phyloP scores from a whole-genome alignment of 2,797 vertebrate species.

The Hydrophis major region DNA sequence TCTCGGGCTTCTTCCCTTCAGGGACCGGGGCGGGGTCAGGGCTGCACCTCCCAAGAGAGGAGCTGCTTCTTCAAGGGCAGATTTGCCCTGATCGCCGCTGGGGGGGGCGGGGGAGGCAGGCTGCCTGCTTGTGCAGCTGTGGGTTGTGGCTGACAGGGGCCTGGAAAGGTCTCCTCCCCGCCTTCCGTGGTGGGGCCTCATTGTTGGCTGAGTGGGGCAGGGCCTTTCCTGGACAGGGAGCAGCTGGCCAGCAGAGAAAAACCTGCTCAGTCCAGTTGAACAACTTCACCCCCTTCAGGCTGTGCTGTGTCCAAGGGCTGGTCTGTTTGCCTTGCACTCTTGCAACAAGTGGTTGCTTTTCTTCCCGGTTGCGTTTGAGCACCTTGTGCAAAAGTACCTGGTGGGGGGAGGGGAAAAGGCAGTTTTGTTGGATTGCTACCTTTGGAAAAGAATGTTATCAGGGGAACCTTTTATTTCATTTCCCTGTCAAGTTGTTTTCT shows the following conservation, averaged over 20 bases:
- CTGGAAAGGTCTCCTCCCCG: background rate
- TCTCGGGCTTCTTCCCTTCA: no score
- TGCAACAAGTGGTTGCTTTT: background rate
- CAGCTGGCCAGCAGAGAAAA: background rate
- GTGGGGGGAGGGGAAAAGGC: background rate
- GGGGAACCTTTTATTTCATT: background rate
- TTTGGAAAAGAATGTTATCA: background rate
- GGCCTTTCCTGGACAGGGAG: background rate
- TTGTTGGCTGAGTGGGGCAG: background rate
- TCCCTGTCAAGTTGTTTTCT: background rate
- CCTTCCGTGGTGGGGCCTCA: background rate
- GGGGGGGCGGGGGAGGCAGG: background rate
- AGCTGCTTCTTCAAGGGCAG: background rate
- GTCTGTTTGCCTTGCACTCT: background rate
- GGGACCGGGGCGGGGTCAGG: no score
- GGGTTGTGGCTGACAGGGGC: background rate
- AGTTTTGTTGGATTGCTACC: background rate
- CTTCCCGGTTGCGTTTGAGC: background rate
- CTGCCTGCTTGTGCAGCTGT: background rate
- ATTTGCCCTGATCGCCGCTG: background rate
- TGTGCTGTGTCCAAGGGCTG: background rate
- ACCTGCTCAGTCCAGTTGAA: background rate
- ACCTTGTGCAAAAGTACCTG: background rate
- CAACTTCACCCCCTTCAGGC: background rate
- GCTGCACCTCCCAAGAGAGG: background rate